Evolutionary conservation across 2,113 vertebrate species (phyloP), one percentile per base, ranked within the genome.

Genomic region (Raphicerus campestris): DNA sequence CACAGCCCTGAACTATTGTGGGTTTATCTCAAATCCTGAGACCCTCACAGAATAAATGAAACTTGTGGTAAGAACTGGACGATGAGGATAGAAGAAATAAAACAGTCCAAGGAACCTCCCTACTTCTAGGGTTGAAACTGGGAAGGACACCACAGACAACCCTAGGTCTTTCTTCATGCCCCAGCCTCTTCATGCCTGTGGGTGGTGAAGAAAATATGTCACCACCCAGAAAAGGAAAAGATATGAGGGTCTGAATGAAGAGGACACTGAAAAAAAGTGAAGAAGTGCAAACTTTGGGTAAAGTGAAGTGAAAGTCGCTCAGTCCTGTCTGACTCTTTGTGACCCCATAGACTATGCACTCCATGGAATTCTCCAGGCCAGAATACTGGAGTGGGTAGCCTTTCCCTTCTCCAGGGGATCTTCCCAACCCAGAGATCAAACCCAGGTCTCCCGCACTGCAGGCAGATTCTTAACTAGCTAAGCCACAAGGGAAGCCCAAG

Each of bases 21-120:
- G 39, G 28, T 58, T 94, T 66, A 85, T 45, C 58, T 55, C 73
- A 89, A 93, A 92, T 53, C 32, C 75, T 22, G 30, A 51, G 83
- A 77, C 55, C 53, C 80, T 53, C 81, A 51, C 14, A 81, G 55
- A 82, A 58, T 35, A 96, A 87, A 82, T 32, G 22, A 90, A 45
- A 58, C 19, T 14, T 47, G 39, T 35, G 30, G 1, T 35, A 39
- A 84, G 17, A 93, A 30, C 26, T 14, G 13, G 60, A 87, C 10
- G 10, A 51, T 28, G 47, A 85, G 39, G 47, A 35, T 13, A 30
- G 45, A 70, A 53, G 58, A 53, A 32, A 58, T 11, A 32, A 77
- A 63, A n/a, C 3, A 5, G 39, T n/a, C 17, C 55, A 35, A 8
- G 26, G 20, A 53, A 61, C 17, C 86, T 55, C 14, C 51, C 77